Evolutionary conservation across 2,888 invertebrate species (phyloP), one percentile per base, ranked within the genome.

Genomic region (Lypha dubia): DNA sequence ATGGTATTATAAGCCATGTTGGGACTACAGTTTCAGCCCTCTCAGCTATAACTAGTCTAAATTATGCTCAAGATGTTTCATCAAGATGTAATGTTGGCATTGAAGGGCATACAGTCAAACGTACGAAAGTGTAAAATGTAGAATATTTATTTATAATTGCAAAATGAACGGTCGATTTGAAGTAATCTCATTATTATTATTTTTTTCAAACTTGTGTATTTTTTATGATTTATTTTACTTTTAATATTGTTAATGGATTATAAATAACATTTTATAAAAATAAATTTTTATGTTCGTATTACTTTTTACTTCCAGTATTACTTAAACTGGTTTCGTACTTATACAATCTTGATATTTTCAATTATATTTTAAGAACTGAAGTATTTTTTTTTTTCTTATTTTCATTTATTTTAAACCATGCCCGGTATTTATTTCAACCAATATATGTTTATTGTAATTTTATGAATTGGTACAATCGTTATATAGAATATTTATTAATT

Each of bases 21-120:
- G 84, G 83, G 41, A 73, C 77, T 24, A 84, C 87, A 17, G 73
- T 76, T 1, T 87, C 87, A 7, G 86, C 85, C 24, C 20, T 85
- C 1, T 87, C 90, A 7, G 88, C 87, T 8, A 86, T 89, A 51
- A 88, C 87, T 35, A 90, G 89, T 85, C 51, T 82, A 38, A 86
- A 83, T 70, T 89, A 90, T 13, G 84, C 87, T 17, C 89, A 89
- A 67, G 92, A 92, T 75, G 88, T 92, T 8, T 89, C 90, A 20
- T 91, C 91, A 8, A 89, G 92, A 65, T 93, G 93, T 81, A 91
- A 89, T 58, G 86, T 92, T 41, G 92, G 91, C 70, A 91, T 93
- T 46, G 93, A 93, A 87, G 92, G 93, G 0, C 92, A 92, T 87
- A 90, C 88, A 79, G 89, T 88, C 83, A 92, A 92, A 87, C 91